Conservation (phyloP, 2,888 invertebrate species). For the Athalia circularis region DNA sequence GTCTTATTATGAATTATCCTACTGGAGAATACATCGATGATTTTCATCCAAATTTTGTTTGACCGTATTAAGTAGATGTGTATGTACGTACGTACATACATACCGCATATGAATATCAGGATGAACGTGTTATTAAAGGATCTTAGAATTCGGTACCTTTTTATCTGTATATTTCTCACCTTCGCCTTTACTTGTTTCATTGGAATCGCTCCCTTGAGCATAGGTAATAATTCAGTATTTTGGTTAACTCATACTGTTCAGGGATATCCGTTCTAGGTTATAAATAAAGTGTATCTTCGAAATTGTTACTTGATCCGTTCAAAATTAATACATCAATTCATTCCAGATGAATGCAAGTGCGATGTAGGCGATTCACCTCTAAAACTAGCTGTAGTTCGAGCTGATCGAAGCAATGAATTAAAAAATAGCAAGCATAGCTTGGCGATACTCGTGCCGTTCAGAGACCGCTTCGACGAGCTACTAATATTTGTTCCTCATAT, state of each 20-base stretch:
- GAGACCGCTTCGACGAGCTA: slow-evolving; percentile 97
- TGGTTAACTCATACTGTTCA: slow-evolving; percentile 19
- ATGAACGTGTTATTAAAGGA: slow-evolving; percentile 66
- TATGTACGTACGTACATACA: too few relatives aligned
- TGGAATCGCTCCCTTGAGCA: slow-evolving; percentile 71
- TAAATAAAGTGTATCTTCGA: not conserved
- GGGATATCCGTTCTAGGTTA: slow-evolving; percentile 18
- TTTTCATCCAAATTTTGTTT: not conserved
- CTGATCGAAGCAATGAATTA: slow-evolving; percentile 46
- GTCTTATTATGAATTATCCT: not conserved
- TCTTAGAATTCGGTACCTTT: slow-evolving; percentile 68
- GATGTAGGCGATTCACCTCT: slow-evolving; percentile 50
- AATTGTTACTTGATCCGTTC: not conserved
- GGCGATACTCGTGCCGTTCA: slow-evolving; percentile 94
- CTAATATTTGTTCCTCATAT: slow-evolving; percentile 94
- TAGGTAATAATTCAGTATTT: slow-evolving; percentile 64
- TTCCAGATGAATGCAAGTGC: slow-evolving; percentile 65
- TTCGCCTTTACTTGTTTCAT: slow-evolving; percentile 73
- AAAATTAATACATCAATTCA: slow-evolving; percentile 41
- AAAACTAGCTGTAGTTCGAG: slow-evolving; percentile 46
- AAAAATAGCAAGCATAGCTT: slow-evolving; percentile 76
- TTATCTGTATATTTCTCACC: slow-evolving; percentile 72
- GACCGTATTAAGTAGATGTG: not conserved
- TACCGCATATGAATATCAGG: not conserved
- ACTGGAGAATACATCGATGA: not conserved